Evolutionary conservation across 2,888 invertebrate genomes (phyloP).

Genomic region (Nemotelus nigrinus): DNA sequence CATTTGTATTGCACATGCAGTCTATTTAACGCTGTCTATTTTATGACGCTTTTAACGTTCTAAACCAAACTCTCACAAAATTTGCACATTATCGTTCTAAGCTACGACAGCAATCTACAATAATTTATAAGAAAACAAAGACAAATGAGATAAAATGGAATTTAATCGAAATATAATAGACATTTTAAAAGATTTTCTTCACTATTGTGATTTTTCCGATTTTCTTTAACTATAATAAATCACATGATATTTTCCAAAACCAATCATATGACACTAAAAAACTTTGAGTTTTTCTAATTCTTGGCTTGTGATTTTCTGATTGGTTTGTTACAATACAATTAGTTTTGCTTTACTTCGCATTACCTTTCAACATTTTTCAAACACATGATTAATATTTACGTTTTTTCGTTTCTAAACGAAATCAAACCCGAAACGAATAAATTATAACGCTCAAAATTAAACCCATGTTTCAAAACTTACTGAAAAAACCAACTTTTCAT

Average conservation of each 20-base stretch:
- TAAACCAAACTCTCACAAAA: background rate
- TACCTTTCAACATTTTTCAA: background rate
- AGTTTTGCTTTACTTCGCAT: background rate
- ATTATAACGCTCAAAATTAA: background rate
- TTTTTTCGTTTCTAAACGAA: background rate
- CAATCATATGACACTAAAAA: conserved; percentile 21
- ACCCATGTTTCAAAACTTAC: conserved; percentile 24
- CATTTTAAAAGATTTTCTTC: too few species aligned
- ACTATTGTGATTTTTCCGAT: too few species aligned
- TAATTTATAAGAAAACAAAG: background rate
- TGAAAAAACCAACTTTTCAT: background rate
- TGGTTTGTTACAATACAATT: background rate
- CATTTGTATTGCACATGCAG: conserved; percentile 40
- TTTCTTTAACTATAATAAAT: conserved; percentile 22
- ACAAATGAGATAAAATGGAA: background rate
- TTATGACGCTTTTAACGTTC: background rate
- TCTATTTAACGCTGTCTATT: conserved; percentile 18
- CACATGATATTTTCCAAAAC: conserved; percentile 42
- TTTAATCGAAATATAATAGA: background rate
- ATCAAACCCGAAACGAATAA: conserved; percentile 2
- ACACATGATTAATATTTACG: background rate
- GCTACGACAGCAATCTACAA: background rate
- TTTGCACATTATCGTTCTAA: conserved; percentile 30
- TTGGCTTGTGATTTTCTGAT: background rate
- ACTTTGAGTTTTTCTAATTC: conserved; percentile 23